Percentiles rank a stretch among this genome's conserved stretches.
Evolutionary conservation across 2,888 invertebrate species (phyloP).

Genomic region (Zonitis immaculata): DNA sequence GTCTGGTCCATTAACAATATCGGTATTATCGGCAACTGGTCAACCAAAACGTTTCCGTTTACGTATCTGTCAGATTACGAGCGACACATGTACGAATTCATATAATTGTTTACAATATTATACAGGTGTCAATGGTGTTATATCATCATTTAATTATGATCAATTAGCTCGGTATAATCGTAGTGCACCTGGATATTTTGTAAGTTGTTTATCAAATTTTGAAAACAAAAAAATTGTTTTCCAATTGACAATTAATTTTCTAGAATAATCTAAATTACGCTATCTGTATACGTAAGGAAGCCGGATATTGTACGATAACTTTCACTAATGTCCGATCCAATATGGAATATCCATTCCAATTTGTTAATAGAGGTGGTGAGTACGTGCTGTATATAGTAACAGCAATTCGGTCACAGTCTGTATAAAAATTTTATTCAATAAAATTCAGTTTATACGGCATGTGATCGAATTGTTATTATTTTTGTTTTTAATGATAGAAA

Average conservation of each 20-base stretch:
- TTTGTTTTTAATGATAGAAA: constrained; percentile 45
- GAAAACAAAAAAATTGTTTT: no score
- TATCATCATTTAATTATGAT: constrained; percentile 70
- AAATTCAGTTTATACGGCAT: no score
- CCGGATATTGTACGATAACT: constrained; percentile 62
- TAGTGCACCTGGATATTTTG: constrained; percentile 59
- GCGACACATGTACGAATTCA: constrained; percentile 43
- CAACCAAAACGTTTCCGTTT: constrained; percentile 60
- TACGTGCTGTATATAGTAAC: no score
- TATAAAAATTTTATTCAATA: no score
- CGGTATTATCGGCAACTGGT: constrained; percentile 57
- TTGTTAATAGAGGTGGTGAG: constrained; percentile 62
- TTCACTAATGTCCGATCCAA: constrained; percentile 56
- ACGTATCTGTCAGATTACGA: constrained; percentile 55
- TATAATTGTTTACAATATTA: constrained; percentile 62
- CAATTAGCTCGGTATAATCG: constrained; percentile 54
- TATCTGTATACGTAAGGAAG: constrained; percentile 61
- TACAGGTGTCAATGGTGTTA: constrained; percentile 54
- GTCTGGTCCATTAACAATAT: constrained; percentile 60
- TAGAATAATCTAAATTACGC: constrained; percentile 77
- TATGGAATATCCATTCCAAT: constrained; percentile 58
- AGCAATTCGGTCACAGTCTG: not conserved
- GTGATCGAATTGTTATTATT: no score
- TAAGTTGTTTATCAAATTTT: constrained; percentile 45
- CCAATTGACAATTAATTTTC: no score